phyloP scores from a whole-genome alignment of 1,140 invertebrate species.

The Propsilocerus akamusi region DNA sequence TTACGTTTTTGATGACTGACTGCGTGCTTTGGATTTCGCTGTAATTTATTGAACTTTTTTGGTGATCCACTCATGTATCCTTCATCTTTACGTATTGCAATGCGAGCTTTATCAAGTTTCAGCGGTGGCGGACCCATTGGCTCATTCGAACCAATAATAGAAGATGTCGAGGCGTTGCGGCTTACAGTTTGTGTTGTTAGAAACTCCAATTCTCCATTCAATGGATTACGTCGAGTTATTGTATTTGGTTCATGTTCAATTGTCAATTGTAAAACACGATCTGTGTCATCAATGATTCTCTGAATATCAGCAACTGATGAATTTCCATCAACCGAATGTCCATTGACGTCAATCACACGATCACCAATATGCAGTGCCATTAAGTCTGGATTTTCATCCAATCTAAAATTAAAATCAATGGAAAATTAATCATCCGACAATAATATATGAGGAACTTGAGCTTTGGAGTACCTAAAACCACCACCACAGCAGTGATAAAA shows the following conservation, averaged over 20 bases:
- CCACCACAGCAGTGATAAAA: constrained; percentile 21
- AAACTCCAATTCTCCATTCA: background rate
- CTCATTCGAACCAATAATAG: background rate
- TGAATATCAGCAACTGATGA: constrained; percentile 53
- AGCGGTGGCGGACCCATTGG: background rate
- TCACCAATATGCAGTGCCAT: constrained; percentile 79
- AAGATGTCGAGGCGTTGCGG: background rate
- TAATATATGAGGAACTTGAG: no score
- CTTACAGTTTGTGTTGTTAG: background rate
- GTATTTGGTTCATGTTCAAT: constrained; percentile 77
- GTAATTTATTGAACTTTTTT: background rate
- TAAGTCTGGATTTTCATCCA: constrained; percentile 61
- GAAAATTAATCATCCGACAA: background rate
- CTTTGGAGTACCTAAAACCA: constrained; percentile 17
- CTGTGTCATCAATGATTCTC: constrained; percentile 50
- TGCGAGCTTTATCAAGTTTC: background rate
- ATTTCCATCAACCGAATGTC: constrained; percentile 62
- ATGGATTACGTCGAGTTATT: constrained; percentile 25
- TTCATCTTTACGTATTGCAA: background rate
- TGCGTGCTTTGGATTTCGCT: constrained; percentile 14
- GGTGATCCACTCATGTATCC: constrained; percentile 17
- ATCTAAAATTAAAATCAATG: constrained; percentile 30
- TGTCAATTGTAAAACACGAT: constrained; percentile 50
- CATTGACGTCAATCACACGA: constrained; percentile 81
- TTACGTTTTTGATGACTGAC: constrained; percentile 12